Conservation (phyloP, 2,113 vertebrate species). For the Bos javanicus region DNA sequence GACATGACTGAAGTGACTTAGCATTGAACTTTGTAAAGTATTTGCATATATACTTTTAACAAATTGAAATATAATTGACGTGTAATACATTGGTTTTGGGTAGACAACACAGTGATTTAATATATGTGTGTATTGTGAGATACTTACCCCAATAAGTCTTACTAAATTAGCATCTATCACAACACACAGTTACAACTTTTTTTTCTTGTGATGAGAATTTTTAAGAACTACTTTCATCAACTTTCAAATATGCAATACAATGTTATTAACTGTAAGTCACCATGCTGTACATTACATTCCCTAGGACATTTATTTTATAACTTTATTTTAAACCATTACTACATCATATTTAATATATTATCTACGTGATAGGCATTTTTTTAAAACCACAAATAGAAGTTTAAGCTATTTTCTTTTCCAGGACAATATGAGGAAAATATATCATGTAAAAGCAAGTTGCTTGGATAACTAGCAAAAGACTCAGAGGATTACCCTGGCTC, state of each 20-base stretch:
- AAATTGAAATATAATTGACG: neutral
- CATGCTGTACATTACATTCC: neutral
- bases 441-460: neutral
- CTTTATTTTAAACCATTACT: neutral
- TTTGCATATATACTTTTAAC: neutral
- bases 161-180: neutral
- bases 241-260: neutral
- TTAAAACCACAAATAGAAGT: neutral
- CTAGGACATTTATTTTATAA: neutral
- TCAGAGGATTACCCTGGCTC: neutral
- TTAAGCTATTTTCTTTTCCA: neutral
- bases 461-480: neutral
- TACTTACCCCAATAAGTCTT: neutral
- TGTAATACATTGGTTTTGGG: neutral
- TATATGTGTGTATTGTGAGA: neutral
- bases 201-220: neutral
- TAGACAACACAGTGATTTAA: neutral
- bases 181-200: neutral
- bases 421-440: neutral
- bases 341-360: neutral
- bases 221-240: neutral
- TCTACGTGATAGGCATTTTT: neutral
- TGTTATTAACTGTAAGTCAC: neutral
- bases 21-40: neutral
- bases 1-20: too few species aligned